phyloP scores from a whole-genome alignment of 2,888 invertebrate genomes.

The Acanthosoma haemorrhoidale region DNA sequence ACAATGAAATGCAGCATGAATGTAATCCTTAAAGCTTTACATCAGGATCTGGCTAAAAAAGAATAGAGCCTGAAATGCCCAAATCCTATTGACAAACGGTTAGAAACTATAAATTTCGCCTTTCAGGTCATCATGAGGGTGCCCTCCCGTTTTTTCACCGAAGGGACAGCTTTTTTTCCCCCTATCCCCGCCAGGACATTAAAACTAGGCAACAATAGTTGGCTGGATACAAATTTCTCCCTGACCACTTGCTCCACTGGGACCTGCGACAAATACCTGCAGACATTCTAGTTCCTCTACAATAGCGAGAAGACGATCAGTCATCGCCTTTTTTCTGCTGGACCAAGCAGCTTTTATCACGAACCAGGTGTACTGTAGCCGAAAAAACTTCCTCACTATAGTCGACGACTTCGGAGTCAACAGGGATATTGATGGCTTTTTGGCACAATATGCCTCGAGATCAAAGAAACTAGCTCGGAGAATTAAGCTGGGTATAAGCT shows the following conservation, averaged over 20 bases:
- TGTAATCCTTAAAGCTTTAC: conserved; percentile 3
- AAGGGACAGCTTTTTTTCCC: neutral
- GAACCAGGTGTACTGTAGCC: neutral
- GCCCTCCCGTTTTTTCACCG: conserved; percentile 22
- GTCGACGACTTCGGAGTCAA: neutral
- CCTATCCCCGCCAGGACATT: neutral
- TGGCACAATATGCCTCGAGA: neutral
- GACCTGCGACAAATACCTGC: conserved; percentile 27
- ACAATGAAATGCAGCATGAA: neutral
- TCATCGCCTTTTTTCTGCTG: neutral
- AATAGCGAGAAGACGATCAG: neutral
- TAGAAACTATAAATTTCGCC: conserved; percentile 13
- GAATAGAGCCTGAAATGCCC: neutral
- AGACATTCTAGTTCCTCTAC: neutral
- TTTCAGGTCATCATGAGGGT: conserved; percentile 11
- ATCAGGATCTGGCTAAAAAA: neutral
- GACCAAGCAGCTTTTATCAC: neutral
- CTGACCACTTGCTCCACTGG: conserved; percentile 16
- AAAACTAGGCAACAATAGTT: neutral
- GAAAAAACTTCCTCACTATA: neutral
- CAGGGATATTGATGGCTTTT: neutral
- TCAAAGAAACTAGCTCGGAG: neutral
- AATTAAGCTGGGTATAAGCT: neutral
- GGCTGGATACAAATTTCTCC: conserved; percentile 1
- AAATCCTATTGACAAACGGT: neutral